Evolutionary conservation across 2,888 invertebrate species (phyloP), one percentile per base, ranked within the genome.

Genomic region (Dynastes maya): DNA sequence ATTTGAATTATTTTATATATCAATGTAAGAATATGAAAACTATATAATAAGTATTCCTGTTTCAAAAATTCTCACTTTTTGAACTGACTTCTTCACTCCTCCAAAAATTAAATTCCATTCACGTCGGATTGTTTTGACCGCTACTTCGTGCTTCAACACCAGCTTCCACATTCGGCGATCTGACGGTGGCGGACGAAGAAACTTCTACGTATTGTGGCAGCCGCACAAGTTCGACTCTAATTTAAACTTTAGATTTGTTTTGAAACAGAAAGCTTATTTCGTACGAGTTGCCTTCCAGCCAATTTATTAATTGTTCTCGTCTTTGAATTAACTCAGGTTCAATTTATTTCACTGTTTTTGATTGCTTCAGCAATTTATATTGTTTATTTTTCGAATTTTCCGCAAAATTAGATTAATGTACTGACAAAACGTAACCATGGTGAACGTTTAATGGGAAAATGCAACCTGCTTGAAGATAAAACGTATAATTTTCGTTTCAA

Each of bases 231-330:
- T 53, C n/a, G 11, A 53, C 53, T 53, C 53, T 53, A 53, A 53
- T 53, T 53, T 53, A 53, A 53, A 53, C 53, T 53, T 53, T 53
- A 53, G 53, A n/a, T 53, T 53, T 53, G 53, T 53, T 53, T n/a
- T 16, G 53, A 53, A 53, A 53, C 53, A 53, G n/a, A 2, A 53
- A n/a, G 16, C n/a, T 53, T n/a, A 53, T 53, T 53, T 53, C 53
- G 53, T 5, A 2, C n/a, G 53, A 16, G n/a, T 53, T 53, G 53
- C 53, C 53, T 53, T 61, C 61, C 11, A 61, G 27, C 27, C 27
- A 61, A 61, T 61, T 61, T 29, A 61, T 29, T 27, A 61, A 61
- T 61, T 29, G 61, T 61, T 29, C 3, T 22, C 27, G 61, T 27
- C 11, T 16, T 27, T 29, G 29, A 61, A 61, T 53, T 53, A 53